Evolutionary conservation across 2,888 invertebrate genomes (phyloP).

Genomic region (Silvanus unidentatus): DNA sequence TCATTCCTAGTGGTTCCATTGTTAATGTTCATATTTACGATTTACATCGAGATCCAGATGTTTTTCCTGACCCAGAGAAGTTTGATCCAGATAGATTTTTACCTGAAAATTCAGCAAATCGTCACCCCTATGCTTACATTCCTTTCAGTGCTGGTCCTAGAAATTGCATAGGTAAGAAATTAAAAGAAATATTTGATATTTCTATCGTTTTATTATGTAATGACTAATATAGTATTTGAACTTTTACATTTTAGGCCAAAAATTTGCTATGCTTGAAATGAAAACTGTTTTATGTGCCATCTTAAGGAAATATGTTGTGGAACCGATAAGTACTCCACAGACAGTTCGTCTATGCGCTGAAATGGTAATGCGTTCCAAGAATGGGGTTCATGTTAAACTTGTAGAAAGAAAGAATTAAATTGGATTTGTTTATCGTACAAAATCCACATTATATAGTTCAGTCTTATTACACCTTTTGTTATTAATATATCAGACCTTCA

Average conservation of each 20-base stretch:
- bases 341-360: slow-evolving; percentile 47
- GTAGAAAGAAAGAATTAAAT: slow-evolving; percentile 5
- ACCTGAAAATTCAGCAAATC: slow-evolving; percentile 50
- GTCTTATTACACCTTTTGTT: no score
- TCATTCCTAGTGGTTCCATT: slow-evolving; percentile 50
- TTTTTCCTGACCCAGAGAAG: slow-evolving; percentile 58
- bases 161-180: slow-evolving; percentile 64
- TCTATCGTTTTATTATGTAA: no score
- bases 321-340: slow-evolving; percentile 48
- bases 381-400: slow-evolving; percentile 44
- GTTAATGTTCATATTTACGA: slow-evolving; percentile 57
- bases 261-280: slow-evolving; percentile 62
- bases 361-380: slow-evolving; percentile 47
- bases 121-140: slow-evolving; percentile 60
- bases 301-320: slow-evolving; percentile 50
- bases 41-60: slow-evolving; percentile 58
- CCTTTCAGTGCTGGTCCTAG: slow-evolving; percentile 65
- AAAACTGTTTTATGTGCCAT: slow-evolving; percentile 53
- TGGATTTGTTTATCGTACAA: no score
- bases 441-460: no score
- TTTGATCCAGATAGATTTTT: slow-evolving; percentile 69
- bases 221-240: no score
- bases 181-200: no score
- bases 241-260: no score
- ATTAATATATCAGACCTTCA: no score